A percentile compares a stretch with the other conserved stretches of the same genome.
phyloP scores from a whole-genome alignment of 2,797 vertebrate species.

The Buphagus erythrorhynchus region DNA sequence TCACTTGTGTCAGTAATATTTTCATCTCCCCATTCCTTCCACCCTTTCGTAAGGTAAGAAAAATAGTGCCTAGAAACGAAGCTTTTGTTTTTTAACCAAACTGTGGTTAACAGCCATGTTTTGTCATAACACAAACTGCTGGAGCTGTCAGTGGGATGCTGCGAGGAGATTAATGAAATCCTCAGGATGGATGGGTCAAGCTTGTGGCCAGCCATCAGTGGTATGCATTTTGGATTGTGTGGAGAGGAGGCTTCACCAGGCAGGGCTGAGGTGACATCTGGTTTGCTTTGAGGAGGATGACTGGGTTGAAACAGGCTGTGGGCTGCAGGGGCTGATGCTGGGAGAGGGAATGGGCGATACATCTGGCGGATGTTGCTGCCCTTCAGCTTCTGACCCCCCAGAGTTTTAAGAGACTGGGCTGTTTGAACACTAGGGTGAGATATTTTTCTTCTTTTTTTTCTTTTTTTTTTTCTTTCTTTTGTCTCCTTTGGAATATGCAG shows the following conservation, averaged over 20 bases:
- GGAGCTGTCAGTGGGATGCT: slow-evolving; percentile 17
- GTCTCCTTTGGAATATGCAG: not conserved
- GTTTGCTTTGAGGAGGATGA: not conserved
- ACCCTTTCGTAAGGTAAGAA: slow-evolving; percentile 26
- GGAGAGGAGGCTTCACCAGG: not conserved
- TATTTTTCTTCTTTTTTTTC: not conserved
- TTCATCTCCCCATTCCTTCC: slow-evolving; percentile 34
- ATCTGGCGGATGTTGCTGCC: not conserved
- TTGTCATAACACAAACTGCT: slow-evolving; percentile 20
- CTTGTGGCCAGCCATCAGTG: not conserved
- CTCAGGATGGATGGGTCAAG: not conserved
- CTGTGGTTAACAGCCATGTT: fast-evolving
- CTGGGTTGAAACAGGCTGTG: not conserved
- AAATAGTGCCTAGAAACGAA: slow-evolving; percentile 12
- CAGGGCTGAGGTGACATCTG: not conserved
- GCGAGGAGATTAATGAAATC: not conserved
- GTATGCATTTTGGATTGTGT: not conserved
- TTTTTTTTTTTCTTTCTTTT: no score
- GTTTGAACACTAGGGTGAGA: not conserved
- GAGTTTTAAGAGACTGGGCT: not conserved
- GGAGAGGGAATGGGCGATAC: fast-evolving
- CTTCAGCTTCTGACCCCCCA: not conserved
- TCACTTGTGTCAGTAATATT: slow-evolving; percentile 43
- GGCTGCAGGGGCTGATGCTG: not conserved
- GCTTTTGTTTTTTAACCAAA: slow-evolving; percentile 43